Base-by-base conservation (phyloP, 2,888 invertebrate species). In the Hylaea fasciaria region DNA sequence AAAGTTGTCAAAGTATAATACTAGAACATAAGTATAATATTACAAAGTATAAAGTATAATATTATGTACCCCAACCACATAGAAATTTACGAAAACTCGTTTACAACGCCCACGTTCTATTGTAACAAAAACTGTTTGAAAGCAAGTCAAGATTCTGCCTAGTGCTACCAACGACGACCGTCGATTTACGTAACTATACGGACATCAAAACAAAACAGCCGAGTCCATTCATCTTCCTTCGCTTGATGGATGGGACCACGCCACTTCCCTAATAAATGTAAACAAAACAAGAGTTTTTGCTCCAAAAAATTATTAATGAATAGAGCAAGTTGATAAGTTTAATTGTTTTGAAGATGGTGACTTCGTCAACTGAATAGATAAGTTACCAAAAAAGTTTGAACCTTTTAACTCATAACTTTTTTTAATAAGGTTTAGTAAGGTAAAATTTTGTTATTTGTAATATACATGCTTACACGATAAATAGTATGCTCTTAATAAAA, bases 261-360 rank as follows among this genome's bases (percentile, higher is more conserved):
- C 82, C 87, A 85, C 87, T 88, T 80, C 78, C 85, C 86, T 89
- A 87, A 91, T 90, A 90, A 90, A 91, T 85, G 89, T 91, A 91
- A 91, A 91, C 91, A 91, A 90, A 89, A 85, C 83, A 84, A 55
- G 39, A 49, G 78, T 80, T 83, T 89, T 89, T 85, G 76, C 74
- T 74, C 76, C 69, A 80, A 82, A 83, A 82, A 71, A 74, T 86
- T 86, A 89, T 86, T 86, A 89, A 91, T 87, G 86, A 87, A 84
- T 79, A 57, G 69, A 73, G 71, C 68, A 70, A n/a, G 82, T 74
- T 84, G 86, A 89, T 87, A 85, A 83, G 71, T 84, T 84, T 87
- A 89, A 91, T 89, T 91, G 86, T 86, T 85, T 81, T 74, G 72
- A 77, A 78, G 48, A 39, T 39, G 22, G 22, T 32, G 41, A 41